These are phyloP conservation scores for Xestia rhomboidea DNA, from an alignment of 2,888 invertebrate species.

Conservation along the genomic window DNA sequence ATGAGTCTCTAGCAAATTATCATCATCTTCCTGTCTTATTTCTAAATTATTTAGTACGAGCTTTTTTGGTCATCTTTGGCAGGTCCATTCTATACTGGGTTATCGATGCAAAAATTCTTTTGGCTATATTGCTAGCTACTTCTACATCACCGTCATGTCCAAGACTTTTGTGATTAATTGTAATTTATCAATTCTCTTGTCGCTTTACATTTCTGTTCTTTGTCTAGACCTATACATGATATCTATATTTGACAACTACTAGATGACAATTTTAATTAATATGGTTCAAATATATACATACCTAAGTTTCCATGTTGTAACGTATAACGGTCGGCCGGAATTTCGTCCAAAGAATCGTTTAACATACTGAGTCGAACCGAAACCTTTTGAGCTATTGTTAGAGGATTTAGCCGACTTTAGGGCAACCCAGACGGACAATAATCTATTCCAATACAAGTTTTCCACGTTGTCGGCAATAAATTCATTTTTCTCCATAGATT, in stretches of 20 bases:
- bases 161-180: neutral
- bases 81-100: too few species aligned
- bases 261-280: neutral
- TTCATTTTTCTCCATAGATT: slow-evolving; percentile 1
- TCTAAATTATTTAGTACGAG: neutral
- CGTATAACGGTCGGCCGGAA: slow-evolving; percentile 15
- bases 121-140: neutral
- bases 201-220: neutral
- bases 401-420: slow-evolving; percentile 10
- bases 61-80: neutral
- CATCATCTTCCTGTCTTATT: neutral
- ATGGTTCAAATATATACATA: neutral
- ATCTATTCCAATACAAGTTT: slow-evolving; percentile 7
- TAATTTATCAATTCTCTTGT: neutral
- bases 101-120: neutral
- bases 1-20: neutral
- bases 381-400: slow-evolving; percentile 28
- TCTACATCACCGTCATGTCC: neutral
- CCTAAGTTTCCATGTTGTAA: slow-evolving; percentile 16
- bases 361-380: slow-evolving; percentile 17
- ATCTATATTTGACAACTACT: neutral
- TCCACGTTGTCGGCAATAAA: slow-evolving; percentile 2
- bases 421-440: slow-evolving; percentile 8
- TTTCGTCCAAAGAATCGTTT: slow-evolving; percentile 15
- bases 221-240: neutral